Evolutionary conservation across 2,797 vertebrate genomes (phyloP).

Genomic region (Myotis vivesi): DNA sequence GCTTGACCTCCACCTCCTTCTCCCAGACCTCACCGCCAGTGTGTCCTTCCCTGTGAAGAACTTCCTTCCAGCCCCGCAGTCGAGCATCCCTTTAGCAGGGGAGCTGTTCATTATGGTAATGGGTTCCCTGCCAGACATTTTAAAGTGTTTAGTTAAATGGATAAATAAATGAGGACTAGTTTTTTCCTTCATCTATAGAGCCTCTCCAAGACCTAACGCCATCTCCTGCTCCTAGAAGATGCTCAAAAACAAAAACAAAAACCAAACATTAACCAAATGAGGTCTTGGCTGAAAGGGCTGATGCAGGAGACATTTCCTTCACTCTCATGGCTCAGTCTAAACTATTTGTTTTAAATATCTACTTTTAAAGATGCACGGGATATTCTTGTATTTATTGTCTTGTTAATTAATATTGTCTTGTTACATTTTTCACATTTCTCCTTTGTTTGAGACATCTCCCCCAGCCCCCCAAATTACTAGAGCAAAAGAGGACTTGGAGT

Average conservation of each 20-base stretch:
- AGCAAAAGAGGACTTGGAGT: slow-evolving; percentile 5
- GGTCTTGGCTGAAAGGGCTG: not conserved
- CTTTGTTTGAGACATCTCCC: not conserved
- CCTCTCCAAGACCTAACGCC: not conserved
- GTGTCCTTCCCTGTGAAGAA: not conserved
- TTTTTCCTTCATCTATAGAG: not conserved
- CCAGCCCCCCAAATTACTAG: not conserved
- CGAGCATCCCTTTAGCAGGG: not conserved
- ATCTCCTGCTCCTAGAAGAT: not conserved
- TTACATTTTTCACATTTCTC: not conserved
- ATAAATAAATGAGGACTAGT: not conserved
- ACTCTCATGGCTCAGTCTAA: not conserved
- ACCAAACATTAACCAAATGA: not conserved
- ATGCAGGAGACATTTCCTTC: not conserved
- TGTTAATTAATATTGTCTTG: slow-evolving; percentile 6
- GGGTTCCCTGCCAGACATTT: slow-evolving; percentile 1
- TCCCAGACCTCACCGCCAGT: not conserved
- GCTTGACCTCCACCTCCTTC: not conserved
- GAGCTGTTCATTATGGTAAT: slow-evolving; percentile 29
- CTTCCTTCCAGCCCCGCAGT: not conserved
- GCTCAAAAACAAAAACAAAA: not conserved
- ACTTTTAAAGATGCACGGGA: not conserved
- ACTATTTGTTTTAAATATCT: not conserved
- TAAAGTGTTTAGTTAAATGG: slow-evolving; percentile 21
- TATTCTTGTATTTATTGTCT: not conserved